Percentiles rank a stretch among this genome's conserved stretches.
Conservation (phyloP, 2,797 vertebrate genomes). For the Prunella strophiata region DNA sequence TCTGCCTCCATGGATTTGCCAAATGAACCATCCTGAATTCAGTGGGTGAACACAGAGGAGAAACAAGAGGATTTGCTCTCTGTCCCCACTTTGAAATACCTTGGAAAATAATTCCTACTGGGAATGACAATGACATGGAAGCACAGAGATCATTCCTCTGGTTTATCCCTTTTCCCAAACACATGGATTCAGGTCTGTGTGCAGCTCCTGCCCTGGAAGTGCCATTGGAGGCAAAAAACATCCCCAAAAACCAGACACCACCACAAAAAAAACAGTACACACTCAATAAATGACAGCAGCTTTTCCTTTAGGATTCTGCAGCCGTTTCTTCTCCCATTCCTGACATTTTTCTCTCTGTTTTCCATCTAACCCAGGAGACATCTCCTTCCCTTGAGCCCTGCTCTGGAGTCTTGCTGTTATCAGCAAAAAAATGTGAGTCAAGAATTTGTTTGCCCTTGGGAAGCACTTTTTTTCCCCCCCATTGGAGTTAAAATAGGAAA, state of each 20-base stretch:
- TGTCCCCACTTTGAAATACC: neutral
- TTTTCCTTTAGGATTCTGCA: neutral
- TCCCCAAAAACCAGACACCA: neutral
- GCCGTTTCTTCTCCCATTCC: neutral
- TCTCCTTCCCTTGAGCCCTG: neutral
- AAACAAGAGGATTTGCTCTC: neutral
- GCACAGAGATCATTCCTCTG: neutral
- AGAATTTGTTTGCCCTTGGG: constrained; percentile 1
- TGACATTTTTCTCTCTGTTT: neutral
- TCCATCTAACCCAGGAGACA: neutral
- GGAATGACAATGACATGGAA: neutral
- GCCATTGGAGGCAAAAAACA: neutral
- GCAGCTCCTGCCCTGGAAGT: neutral
- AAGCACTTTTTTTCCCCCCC: neutral
- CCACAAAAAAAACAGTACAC: neutral
- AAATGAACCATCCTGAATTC: neutral
- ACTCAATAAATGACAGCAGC: neutral
- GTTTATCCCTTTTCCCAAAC: neutral
- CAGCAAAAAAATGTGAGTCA: neutral
- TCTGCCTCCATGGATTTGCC: neutral
- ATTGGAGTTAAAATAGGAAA: neutral
- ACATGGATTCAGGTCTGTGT: neutral
- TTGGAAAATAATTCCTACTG: neutral
- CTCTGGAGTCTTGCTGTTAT: neutral
- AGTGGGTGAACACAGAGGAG: neutral